phyloP scores from a whole-genome alignment of 2,113 vertebrate species.

The Lonchura striata region DNA sequence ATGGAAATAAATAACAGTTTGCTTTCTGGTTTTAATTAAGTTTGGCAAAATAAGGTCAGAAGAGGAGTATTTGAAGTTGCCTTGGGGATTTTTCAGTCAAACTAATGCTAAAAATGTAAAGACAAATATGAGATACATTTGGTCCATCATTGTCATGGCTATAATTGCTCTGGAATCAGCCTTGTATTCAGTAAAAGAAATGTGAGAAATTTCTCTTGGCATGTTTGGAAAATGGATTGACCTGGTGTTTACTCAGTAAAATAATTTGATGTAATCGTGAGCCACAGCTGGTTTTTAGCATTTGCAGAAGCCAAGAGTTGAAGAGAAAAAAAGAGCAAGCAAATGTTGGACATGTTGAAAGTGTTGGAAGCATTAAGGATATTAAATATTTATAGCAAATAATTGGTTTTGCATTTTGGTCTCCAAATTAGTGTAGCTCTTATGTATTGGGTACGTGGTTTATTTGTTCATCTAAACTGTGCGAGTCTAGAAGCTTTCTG shows the following conservation, averaged over 20 bases:
- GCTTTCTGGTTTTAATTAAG: neutral
- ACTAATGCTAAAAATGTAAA: neutral
- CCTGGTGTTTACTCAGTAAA: neutral
- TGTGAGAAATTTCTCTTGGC: neutral
- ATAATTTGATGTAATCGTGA: neutral
- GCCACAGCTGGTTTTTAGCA: neutral
- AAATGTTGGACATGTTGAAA: neutral
- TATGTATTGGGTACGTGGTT: neutral
- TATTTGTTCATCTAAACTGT: neutral
- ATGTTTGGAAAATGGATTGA: neutral
- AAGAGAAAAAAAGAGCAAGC: neutral
- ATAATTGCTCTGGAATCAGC: neutral
- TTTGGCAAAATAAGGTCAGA: constrained; percentile 18
- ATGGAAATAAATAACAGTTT: neutral
- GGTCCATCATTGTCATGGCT: neutral
- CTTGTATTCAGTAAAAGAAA: neutral
- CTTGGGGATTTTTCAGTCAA: neutral
- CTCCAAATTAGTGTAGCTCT: neutral
- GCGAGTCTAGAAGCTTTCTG: neutral
- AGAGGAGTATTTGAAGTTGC: neutral
- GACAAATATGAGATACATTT: neutral
- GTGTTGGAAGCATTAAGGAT: neutral
- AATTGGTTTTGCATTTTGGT: neutral
- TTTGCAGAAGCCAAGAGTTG: neutral
- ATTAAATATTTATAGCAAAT: neutral